These are phyloP conservation scores for Leptinotarsa peninsularis DNA, from an alignment of 2,888 invertebrate species.

Conservation along the genomic window DNA sequence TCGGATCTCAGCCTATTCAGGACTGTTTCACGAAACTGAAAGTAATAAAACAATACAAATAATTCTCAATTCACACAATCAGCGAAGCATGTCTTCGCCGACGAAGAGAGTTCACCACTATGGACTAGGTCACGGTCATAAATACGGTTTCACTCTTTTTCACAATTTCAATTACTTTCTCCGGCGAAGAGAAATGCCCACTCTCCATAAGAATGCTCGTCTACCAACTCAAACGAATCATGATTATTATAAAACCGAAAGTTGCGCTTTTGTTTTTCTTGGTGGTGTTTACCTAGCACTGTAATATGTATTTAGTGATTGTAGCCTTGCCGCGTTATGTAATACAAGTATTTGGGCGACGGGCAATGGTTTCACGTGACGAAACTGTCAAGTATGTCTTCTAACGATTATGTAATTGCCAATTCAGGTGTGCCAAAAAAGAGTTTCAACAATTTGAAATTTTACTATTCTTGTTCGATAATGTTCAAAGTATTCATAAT, in stretches of 20 bases:
- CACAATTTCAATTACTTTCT: constrained; percentile 55
- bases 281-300: constrained; percentile 20
- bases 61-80: not conserved
- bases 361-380: constrained; percentile 22
- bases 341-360: constrained; percentile 12
- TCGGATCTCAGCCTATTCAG: too few relatives aligned
- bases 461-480: not conserved
- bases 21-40: not conserved
- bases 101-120: constrained; percentile 37
- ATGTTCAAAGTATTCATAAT: too few relatives aligned
- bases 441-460: not conserved
- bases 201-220: constrained; percentile 19
- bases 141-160: constrained; percentile 56
- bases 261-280: constrained; percentile 34
- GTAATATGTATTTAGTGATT: constrained; percentile 21
- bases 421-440: constrained; percentile 1
- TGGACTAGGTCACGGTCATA: constrained; percentile 56
- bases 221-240: constrained; percentile 14
- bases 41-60: constrained; percentile 5
- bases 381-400: constrained; percentile 26
- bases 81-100: constrained; percentile 21
- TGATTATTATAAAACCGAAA: constrained; percentile 38
- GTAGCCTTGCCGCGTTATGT: constrained; percentile 25
- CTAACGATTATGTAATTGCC: constrained; percentile 17
- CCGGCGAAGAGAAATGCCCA: constrained; percentile 49